Evolutionary conservation across 2,888 invertebrate species (phyloP).

Genomic region (Acrocera orbiculus): DNA sequence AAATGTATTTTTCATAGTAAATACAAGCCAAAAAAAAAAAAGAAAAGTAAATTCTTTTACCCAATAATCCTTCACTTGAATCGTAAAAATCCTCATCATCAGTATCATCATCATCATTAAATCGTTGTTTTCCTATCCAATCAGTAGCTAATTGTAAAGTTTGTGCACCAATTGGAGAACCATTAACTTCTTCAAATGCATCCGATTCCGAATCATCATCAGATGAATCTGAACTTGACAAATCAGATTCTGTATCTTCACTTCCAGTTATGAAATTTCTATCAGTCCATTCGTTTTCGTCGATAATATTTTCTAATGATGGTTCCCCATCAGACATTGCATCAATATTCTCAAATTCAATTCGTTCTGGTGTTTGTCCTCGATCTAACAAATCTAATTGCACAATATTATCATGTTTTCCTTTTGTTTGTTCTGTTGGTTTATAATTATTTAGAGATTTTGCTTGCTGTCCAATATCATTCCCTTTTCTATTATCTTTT

Average conservation of each 20-base stretch:
- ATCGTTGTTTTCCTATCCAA: slow-evolving; percentile 42
- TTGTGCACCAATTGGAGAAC: slow-evolving; percentile 36
- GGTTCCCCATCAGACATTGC: slow-evolving; percentile 44
- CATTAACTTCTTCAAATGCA: slow-evolving; percentile 49
- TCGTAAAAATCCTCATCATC: slow-evolving; percentile 31
- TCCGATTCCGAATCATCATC: slow-evolving; percentile 47
- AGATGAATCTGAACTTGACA: slow-evolving; percentile 35
- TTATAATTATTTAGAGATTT: background rate
- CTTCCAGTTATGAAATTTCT: slow-evolving; percentile 74
- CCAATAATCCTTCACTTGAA: slow-evolving; percentile 30
- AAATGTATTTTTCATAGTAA: slow-evolving; percentile 1
- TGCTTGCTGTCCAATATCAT: background rate
- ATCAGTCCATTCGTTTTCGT: slow-evolving; percentile 92
- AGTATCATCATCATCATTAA: slow-evolving; percentile 31
- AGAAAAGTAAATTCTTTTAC: slow-evolving; percentile 14
- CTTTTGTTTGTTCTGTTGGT: slow-evolving; percentile 27
- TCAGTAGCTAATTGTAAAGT: slow-evolving; percentile 50
- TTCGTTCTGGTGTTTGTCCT: slow-evolving; percentile 56
- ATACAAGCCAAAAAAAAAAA: background rate
- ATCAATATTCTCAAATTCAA: slow-evolving; percentile 60
- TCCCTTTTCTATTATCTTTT: slow-evolving; percentile 15
- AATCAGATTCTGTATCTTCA: slow-evolving; percentile 49
- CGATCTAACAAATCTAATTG: slow-evolving; percentile 27
- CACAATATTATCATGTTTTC: slow-evolving; percentile 23
- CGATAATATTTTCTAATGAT: slow-evolving; percentile 54